These are phyloP conservation scores for Etia nguti DNA, from an alignment of 2,113 vertebrate genomes.

Conservation along the genomic window DNA sequence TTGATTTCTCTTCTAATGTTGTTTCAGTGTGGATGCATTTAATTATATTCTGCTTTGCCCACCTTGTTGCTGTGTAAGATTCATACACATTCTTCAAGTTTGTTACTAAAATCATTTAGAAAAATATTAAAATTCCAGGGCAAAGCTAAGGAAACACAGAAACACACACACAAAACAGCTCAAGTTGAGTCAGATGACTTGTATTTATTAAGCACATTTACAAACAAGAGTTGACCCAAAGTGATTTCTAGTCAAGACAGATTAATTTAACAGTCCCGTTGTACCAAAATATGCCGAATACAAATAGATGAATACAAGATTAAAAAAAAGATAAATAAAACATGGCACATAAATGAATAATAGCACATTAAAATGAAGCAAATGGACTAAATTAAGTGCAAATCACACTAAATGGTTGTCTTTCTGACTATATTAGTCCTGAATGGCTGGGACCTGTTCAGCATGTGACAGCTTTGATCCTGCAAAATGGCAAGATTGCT, in stretches of 20 bases:
- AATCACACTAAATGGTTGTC: not conserved
- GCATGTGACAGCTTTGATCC: not conserved
- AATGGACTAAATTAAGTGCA: not conserved
- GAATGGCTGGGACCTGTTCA: not conserved
- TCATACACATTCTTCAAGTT: not conserved
- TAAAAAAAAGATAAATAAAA: not conserved
- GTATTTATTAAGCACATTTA: not conserved
- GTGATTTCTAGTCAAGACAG: not conserved
- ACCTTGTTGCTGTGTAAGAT: not conserved
- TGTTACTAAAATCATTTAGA: not conserved
- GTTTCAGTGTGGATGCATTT: not conserved
- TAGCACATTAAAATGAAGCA: not conserved
- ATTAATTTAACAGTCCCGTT: not conserved
- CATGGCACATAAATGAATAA: not conserved
- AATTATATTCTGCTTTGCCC: not conserved
- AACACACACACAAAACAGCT: not conserved
- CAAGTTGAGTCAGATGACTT: not conserved
- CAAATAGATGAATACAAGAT: not conserved
- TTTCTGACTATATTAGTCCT: not conserved
- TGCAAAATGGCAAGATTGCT: not conserved
- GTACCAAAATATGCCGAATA: not conserved
- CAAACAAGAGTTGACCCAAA: not conserved
- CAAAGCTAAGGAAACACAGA: not conserved
- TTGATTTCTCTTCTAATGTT: not conserved
- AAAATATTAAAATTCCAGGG: not conserved